Conservation (phyloP, 1,140 invertebrate species). For the Phortica variegata region DNA sequence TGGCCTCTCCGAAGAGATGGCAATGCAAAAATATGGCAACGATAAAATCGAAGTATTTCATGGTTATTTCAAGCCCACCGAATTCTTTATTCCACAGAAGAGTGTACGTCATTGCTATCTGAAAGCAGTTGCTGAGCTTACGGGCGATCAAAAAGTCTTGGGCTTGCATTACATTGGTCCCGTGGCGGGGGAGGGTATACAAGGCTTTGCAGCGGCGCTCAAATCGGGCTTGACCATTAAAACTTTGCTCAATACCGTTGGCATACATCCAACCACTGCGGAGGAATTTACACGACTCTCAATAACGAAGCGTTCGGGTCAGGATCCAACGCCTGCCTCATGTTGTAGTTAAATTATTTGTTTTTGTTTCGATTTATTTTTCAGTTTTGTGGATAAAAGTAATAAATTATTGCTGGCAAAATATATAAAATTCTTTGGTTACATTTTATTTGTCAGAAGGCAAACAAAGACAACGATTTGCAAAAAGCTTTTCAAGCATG, state of each 20-base stretch:
- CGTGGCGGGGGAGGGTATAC: slow-evolving; percentile 95
- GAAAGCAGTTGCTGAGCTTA: slow-evolving; percentile 71
- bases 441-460: too few species aligned
- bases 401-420: too few species aligned
- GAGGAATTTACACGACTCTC: slow-evolving; percentile 83
- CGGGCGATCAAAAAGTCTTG: slow-evolving; percentile 75
- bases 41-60: slow-evolving; percentile 86
- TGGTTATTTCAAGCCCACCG: slow-evolving; percentile 89
- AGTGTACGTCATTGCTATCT: slow-evolving; percentile 75
- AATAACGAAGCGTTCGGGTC: slow-evolving; percentile 79
- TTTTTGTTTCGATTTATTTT: too few species aligned
- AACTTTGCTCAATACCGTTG: slow-evolving; percentile 84
- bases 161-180: slow-evolving; percentile 96
- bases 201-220: slow-evolving; percentile 85
- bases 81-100: slow-evolving; percentile 89
- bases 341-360: slow-evolving; percentile 78
- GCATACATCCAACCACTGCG: slow-evolving; percentile 94
- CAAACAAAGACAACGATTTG: too few species aligned
- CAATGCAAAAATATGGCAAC: slow-evolving; percentile 65
- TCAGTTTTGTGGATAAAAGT: too few species aligned
- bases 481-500: too few species aligned
- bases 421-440: too few species aligned
- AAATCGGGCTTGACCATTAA: slow-evolving; percentile 87
- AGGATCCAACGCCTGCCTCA: slow-evolving; percentile 80
- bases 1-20: slow-evolving; percentile 89